phyloP scores from a whole-genome alignment of 1,140 invertebrate species.

The Drosophila sechellia region DNA sequence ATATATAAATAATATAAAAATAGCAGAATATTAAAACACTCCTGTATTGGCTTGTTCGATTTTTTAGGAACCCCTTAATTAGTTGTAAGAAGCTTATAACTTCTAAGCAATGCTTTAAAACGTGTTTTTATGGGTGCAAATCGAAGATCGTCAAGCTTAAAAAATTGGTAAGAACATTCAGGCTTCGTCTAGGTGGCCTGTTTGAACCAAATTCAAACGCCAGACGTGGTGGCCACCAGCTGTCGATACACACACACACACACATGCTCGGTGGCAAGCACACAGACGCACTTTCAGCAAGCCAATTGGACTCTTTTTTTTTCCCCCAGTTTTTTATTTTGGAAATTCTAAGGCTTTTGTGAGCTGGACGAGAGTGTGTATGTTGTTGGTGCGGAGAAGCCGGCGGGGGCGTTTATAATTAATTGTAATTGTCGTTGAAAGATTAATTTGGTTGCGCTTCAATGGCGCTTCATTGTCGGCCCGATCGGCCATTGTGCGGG shows the following conservation, averaged over 20 bases:
- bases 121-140: no score
- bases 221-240: constrained; percentile 63
- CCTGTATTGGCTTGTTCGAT: no score
- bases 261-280: constrained; percentile 15
- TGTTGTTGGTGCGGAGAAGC: constrained; percentile 39
- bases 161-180: constrained; percentile 40
- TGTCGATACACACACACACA: constrained; percentile 64
- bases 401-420: constrained; percentile 80
- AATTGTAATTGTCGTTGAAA: constrained; percentile 83
- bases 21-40: no score
- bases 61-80: no score
- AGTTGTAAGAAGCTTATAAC: no score
- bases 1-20: no score
- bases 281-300: constrained; percentile 25
- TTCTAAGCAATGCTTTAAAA: no score
- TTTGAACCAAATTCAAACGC: constrained; percentile 50
- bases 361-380: constrained; percentile 40
- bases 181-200: constrained; percentile 17
- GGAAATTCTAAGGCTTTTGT: constrained; percentile 54
- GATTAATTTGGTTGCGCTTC: constrained; percentile 83
- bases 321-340: constrained; percentile 25
- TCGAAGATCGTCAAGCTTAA: not conserved
- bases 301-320: constrained; percentile 27
- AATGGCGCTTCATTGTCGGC: constrained; percentile 81
- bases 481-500: constrained; percentile 35